Base-by-base conservation (phyloP, 2,797 vertebrate genomes). In the Enteromius anoplus region DNA sequence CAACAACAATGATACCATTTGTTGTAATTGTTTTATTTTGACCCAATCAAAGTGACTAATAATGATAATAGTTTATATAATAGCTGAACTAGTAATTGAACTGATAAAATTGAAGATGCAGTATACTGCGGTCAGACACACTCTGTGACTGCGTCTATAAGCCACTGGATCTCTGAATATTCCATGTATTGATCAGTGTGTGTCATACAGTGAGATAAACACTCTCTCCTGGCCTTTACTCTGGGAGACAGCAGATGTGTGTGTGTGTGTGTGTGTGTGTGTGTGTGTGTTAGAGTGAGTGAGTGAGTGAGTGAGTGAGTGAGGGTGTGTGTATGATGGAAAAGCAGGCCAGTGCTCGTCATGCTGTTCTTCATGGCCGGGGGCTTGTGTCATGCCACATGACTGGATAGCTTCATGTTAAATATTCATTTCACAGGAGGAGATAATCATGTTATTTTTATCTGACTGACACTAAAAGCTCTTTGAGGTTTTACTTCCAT, bases 341-440 rank as follows among this genome's bases (percentile, higher is more conserved):
- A 92, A 93, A 93, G 88, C 91, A 92, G 91, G 91, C 89, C 91
- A 92, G 73, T 85, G 88, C 26, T 64, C 34, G 55, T 73, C 69
- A 90, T 90, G 90, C 89, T 86, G 85, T 75, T 86, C 80, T 34
- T 83, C 73, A 51, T 91, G 89, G 87, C 93, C 92, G 85, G 87
- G 87, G 93, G 91, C 76, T 45, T 89, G 88, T 83, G 88, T 84
- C 78, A 58, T 85, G 86, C 86, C 90, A 92, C 91, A 91, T 90
- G 90, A 92, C 91, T 89, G 90, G 90, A 90, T 88, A 84, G 88
- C 90, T 89, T 90, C 86, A 90, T 90, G 88, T 88, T 86, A 87
- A 86, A 88, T 85, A 89, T 91, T 91, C 87, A 88, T 91, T 85
- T 89, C 86, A 60, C 80, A 87, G 85, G 88, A 89, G 88, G 79